These are phyloP conservation scores for Megastigmus dorsalis DNA, from an alignment of 2,888 invertebrate genomes.

Conservation along the genomic window DNA sequence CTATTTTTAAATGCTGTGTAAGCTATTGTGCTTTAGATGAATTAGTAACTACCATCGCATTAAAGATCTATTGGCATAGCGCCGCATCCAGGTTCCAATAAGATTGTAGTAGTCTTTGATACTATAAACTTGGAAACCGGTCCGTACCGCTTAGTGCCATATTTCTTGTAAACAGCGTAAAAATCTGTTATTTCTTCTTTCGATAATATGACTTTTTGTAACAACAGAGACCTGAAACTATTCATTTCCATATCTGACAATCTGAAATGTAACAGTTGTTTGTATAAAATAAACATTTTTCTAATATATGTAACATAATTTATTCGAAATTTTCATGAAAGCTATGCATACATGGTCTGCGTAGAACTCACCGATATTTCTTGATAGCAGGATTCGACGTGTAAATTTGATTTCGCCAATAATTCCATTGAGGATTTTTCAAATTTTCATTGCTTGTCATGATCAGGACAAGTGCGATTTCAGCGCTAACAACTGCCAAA, in stretches of 20 bases:
- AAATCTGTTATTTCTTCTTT: slow-evolving; percentile 26
- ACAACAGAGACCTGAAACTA: slow-evolving; percentile 49
- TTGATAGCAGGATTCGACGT: slow-evolving; percentile 7
- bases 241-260: slow-evolving; percentile 54
- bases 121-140: slow-evolving; percentile 55
- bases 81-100: neutral
- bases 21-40: too few species aligned
- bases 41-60: neutral
- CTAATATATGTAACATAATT: neutral
- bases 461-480: slow-evolving; percentile 57
- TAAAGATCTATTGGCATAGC: slow-evolving; percentile 1
- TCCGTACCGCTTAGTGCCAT: slow-evolving; percentile 58
- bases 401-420: slow-evolving; percentile 53
- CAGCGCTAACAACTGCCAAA: slow-evolving; percentile 56
- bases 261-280: slow-evolving; percentile 56
- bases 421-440: slow-evolving; percentile 49
- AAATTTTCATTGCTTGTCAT: slow-evolving; percentile 43
- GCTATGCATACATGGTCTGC: neutral
- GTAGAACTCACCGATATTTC: slow-evolving; percentile 21
- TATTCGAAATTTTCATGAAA: neutral
- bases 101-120: slow-evolving; percentile 22
- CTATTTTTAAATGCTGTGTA: slow-evolving; percentile 4
- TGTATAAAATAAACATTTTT: neutral
- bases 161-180: slow-evolving; percentile 62
- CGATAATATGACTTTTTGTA: slow-evolving; percentile 54